These are phyloP conservation scores for Trididemnum clinides DNA, from an alignment of 23 tunicate species.

Conservation along the genomic window DNA sequence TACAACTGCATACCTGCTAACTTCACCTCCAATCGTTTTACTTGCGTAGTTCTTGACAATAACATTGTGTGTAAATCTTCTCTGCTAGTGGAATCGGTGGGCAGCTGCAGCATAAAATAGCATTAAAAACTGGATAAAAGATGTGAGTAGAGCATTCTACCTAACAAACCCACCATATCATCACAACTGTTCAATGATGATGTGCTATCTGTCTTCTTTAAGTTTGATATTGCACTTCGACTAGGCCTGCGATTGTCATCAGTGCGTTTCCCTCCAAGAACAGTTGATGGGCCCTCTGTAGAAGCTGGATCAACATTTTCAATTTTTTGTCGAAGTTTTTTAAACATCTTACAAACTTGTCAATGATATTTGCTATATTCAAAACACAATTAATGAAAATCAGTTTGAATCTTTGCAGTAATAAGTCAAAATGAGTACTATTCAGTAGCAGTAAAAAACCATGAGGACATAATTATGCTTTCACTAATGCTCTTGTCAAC, in stretches of 20 bases:
- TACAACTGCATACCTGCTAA: slow-evolving; percentile 73
- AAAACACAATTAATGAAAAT: background rate
- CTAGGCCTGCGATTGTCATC: slow-evolving; percentile 26
- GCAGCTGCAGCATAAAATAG: background rate
- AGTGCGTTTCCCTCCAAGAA: background rate
- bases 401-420: background rate
- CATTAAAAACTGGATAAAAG: background rate
- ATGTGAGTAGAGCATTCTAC: background rate
- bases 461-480: no score
- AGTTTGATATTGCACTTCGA: background rate
- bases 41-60: slow-evolving; percentile 59
- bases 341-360: slow-evolving; percentile 41
- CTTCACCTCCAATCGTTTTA: slow-evolving; percentile 86
- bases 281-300: background rate
- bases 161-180: slow-evolving; percentile 49
- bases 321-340: slow-evolving; percentile 49
- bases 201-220: slow-evolving; percentile 47
- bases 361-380: background rate
- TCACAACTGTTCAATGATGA: slow-evolving; percentile 65
- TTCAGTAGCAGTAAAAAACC: background rate
- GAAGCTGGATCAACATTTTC: slow-evolving; percentile 43
- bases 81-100: slow-evolving; percentile 48
- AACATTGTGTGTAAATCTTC: slow-evolving; percentile 70
- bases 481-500: no score
- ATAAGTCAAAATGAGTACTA: background rate